A percentile compares a stretch with the other conserved stretches of the same genome.
Conservation (phyloP, 2,113 vertebrate species). For the Campylomormyrus numenius region DNA sequence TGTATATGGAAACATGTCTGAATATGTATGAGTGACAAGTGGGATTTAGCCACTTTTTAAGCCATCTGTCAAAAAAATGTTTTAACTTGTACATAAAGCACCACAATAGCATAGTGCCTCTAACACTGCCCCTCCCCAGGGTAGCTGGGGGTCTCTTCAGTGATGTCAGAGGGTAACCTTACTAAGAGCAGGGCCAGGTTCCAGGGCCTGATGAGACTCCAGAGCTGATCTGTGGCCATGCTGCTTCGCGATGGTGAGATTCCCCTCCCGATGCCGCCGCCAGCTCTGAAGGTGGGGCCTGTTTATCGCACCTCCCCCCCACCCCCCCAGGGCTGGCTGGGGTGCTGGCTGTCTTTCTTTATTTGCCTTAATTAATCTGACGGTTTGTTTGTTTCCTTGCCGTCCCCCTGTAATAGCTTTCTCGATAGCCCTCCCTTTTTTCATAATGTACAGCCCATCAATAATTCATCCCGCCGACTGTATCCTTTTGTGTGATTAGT, state of each 20-base stretch:
- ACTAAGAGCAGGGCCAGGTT: background rate
- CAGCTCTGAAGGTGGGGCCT: background rate
- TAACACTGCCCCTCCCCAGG: background rate
- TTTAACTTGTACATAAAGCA: background rate
- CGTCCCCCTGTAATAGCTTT: slow-evolving; percentile 28
- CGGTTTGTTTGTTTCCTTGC: slow-evolving; percentile 28
- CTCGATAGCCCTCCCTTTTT: slow-evolving; percentile 25
- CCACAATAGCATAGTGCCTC: background rate
- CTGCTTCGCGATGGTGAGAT: background rate
- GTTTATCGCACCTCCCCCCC: background rate
- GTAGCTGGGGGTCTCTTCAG: background rate
- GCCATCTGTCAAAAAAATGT: background rate
- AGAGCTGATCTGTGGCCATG: background rate
- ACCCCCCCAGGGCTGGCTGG: background rate
- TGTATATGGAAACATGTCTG: background rate
- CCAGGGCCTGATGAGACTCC: background rate
- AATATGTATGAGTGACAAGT: slow-evolving; percentile 2
- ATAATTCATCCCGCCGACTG: slow-evolving; percentile 33
- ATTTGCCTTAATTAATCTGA: slow-evolving; percentile 23
- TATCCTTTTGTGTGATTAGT: slow-evolving; percentile 34
- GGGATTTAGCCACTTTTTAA: background rate
- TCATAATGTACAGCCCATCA: slow-evolving; percentile 37
- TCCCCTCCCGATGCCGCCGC: background rate
- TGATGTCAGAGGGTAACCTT: background rate
- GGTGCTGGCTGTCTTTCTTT: background rate